Conservation (phyloP, 2,113 vertebrate species). For the Danionella cerebrum region DNA sequence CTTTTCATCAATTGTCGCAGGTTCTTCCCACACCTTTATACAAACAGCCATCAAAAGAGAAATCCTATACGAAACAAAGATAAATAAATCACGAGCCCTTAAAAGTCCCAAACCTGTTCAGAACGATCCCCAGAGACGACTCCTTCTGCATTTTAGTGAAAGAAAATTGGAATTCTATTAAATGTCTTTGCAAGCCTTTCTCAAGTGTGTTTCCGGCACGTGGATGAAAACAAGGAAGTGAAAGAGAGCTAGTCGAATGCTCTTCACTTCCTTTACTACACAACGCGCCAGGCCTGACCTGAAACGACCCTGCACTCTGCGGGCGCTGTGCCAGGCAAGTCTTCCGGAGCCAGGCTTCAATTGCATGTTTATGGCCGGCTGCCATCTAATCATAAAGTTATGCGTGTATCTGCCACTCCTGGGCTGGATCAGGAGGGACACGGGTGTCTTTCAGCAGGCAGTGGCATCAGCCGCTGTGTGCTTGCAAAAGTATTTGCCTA, state of each 20-base stretch:
- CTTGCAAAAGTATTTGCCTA: too few species aligned
- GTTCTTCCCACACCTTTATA: too few species aligned
- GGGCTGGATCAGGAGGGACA: too few species aligned
- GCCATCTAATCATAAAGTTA: conserved; percentile 21
- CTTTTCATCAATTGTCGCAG: too few species aligned
- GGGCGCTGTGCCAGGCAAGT: conserved; percentile 28
- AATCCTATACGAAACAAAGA: too few species aligned
- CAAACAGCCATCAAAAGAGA: too few species aligned
- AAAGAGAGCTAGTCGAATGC: conserved; percentile 25
- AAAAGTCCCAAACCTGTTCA: conserved; percentile 32
- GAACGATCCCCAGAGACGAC: conserved; percentile 12
- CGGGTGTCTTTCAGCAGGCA: too few species aligned
- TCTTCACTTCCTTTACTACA: conserved; percentile 40
- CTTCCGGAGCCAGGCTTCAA: conserved; percentile 26
- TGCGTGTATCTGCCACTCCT: neutral
- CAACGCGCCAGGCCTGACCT: conserved; percentile 30
- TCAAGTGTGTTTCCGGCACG: conserved; percentile 25
- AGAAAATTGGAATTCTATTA: neutral
- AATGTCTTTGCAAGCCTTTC: neutral
- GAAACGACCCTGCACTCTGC: conserved; percentile 34
- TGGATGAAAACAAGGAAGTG: conserved; percentile 41
- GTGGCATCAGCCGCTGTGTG: too few species aligned
- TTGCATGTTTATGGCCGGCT: conserved; percentile 8
- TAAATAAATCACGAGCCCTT: neutral
- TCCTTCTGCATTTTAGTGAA: conserved; percentile 9